Evolutionary conservation across 2,113 vertebrate genomes (phyloP), one percentile per base, ranked within the genome.

Genomic region (Alethe diademata): DNA sequence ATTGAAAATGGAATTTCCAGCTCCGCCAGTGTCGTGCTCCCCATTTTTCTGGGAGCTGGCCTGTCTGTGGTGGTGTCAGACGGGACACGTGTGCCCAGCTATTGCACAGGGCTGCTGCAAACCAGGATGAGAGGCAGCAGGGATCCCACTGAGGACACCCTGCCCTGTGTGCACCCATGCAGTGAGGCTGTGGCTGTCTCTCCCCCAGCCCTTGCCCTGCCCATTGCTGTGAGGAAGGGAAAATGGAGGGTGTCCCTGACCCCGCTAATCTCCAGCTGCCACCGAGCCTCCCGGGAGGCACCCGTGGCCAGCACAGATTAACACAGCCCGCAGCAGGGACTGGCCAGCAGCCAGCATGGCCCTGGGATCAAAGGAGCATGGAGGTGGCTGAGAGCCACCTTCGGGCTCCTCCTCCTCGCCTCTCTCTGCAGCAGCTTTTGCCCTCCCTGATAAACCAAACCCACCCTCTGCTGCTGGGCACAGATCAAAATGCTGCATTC

Each of bases 171-270:
- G 36, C 22, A 8, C 20, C 33, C 22, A 2, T 31, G 19, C 45
- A 43, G 0, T 0, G 5, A n/a, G 56, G 33, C 79, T 20, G 60
- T 2, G 29, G 42, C 60, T 84, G 2, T 35, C 60, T 67, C 6
- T 66, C 5, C 51, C 24, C 31, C 67, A 35, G 36, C 58, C 40
- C 36, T 36, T 25, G 17, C 48, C 70, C 42, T 40, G 50, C 17
- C 75, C 79, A 19, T 80, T 0, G 1, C 65, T 81, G 57, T 0
- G 6, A 81, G 80, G 80, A 81, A 81, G 66, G 91, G 89, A 92
- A 96, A 95, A 96, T 97, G 91, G 93, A 96, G 91, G 86, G 66
- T 91, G 94, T 93, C 86, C 79, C 95, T 95, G 89, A 78, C 91
- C 74, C 83, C 1, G 1, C 38, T 96, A 96, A 95, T 96, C 89